Conservation (phyloP, 2,797 vertebrate species). For the Emydoidea blandingii region DNA sequence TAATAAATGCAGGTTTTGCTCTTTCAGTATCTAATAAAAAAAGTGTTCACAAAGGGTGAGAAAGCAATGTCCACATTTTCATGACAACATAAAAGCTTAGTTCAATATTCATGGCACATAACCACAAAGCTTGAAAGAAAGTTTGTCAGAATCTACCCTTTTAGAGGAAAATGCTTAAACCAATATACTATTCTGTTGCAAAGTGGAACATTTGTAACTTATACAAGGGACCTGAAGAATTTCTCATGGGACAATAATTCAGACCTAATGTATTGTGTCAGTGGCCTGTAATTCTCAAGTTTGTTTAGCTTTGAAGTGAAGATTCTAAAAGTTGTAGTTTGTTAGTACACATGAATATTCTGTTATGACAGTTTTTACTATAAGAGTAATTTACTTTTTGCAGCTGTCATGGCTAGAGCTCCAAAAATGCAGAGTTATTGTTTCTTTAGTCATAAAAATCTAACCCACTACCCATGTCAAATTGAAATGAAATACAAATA, state of each 20-base stretch:
- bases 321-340: slow-evolving; percentile 31
- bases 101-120: slow-evolving; percentile 20
- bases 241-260: slow-evolving; percentile 61
- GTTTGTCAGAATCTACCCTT: slow-evolving; percentile 62
- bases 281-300: slow-evolving; percentile 51
- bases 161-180: slow-evolving; percentile 65
- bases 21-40: slow-evolving; percentile 50
- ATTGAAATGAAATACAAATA: neutral
- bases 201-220: slow-evolving; percentile 60
- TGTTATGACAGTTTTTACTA: slow-evolving; percentile 44
- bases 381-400: slow-evolving; percentile 32
- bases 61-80: slow-evolving; percentile 35
- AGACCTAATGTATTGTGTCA: slow-evolving; percentile 36
- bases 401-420: neutral
- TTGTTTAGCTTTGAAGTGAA: neutral
- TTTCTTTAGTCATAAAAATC: neutral
- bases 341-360: neutral
- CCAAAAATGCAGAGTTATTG: slow-evolving; percentile 28
- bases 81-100: slow-evolving; percentile 14
- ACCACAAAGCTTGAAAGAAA: slow-evolving; percentile 44
- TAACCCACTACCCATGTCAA: neutral
- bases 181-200: slow-evolving; percentile 42
- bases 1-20: slow-evolving; percentile 26
- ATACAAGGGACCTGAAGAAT: slow-evolving; percentile 39
- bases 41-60: slow-evolving; percentile 16